Evolutionary conservation across 2,888 invertebrate species (phyloP).

Genomic region (Drosophila stalkeri): DNA sequence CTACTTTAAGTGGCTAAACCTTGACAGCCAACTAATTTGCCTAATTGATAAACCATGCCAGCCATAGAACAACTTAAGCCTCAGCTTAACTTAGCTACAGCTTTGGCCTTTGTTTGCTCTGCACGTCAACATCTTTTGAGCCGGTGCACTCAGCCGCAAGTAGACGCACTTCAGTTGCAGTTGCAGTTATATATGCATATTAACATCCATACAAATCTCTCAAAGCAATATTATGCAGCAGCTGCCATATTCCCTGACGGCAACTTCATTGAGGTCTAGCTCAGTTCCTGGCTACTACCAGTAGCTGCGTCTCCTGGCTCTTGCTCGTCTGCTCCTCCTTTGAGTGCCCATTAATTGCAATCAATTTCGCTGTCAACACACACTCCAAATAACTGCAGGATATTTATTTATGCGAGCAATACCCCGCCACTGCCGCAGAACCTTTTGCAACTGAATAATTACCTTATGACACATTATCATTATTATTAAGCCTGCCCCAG

Average conservation of each 20-base stretch:
- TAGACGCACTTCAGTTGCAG: constrained; percentile 55
- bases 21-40: constrained; percentile 70
- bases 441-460: constrained; percentile 78
- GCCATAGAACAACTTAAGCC: constrained; percentile 47
- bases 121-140: constrained; percentile 72
- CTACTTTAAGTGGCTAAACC: constrained; percentile 26
- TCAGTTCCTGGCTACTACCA: constrained; percentile 3
- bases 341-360: constrained; percentile 72
- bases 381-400: constrained; percentile 77
- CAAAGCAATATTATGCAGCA: constrained; percentile 13
- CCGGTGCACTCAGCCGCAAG: constrained; percentile 59
- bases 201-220: constrained; percentile 37
- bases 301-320: neutral
- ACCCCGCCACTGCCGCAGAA: constrained; percentile 18
- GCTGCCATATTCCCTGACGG: constrained; percentile 17
- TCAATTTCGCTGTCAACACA: constrained; percentile 79
- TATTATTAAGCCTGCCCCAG: constrained; percentile 65
- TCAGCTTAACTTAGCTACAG: constrained; percentile 25
- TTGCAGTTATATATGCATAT: constrained; percentile 28
- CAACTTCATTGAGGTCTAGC: constrained; percentile 22
- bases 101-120: constrained; percentile 52
- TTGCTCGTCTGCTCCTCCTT: neutral
- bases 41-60: constrained; percentile 75
- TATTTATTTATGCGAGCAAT: constrained; percentile 72
- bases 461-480: constrained; percentile 81